Evolutionary conservation across 1,140 invertebrate species (phyloP), one percentile per base, ranked within the genome.

Genomic region (Dufourea novaeangliae): DNA sequence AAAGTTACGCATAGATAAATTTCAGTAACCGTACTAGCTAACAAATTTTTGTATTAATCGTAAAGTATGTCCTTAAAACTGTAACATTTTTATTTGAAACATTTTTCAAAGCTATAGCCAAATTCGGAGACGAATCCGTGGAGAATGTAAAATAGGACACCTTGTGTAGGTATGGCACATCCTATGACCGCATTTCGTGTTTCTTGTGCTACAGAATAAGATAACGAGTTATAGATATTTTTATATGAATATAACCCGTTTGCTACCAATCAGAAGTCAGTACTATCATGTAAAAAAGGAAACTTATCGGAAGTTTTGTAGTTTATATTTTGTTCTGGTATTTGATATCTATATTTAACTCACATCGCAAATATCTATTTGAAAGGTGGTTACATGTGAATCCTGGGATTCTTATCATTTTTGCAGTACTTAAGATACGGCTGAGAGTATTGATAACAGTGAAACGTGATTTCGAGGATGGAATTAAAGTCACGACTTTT

Each of bases 171-270:
- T 50, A 6, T n/a, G 1, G 62, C 34, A 41, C 46, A 67, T 74
- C 46, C 46, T 39, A 41, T 66, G 62, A 32, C 71, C 50, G 71
- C 46, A 2, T 74, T 72, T 72, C 69, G 1, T 32, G 12, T 20
- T 52, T 52, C 34, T 56, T n/a, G 34, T 27, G 17, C 14, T 29
- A 14, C n/a, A 41, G 54, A 74, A 66, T 59, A 56, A 25, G 34
- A 14, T 11, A 22, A 22, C 25, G 0, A 29, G 59, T 37, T 17
- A 8, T 6, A 20, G 8, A 0, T 20, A 56, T 54, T 29, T 37
- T 22, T 25, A n/a, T 22, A 2, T 20, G 27, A 37, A 17, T 37
- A 7, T 14, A 54, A 52, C 34, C 14, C 2, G 29, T 73, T 39
- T 2, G 1, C 27, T 7, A 20, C 12, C 2, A 22, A 59, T 8